A percentile compares a stretch with the other conserved stretches of the same genome.
Conservation (phyloP, 2,888 invertebrate species). For the Mactromeris polynyma region DNA sequence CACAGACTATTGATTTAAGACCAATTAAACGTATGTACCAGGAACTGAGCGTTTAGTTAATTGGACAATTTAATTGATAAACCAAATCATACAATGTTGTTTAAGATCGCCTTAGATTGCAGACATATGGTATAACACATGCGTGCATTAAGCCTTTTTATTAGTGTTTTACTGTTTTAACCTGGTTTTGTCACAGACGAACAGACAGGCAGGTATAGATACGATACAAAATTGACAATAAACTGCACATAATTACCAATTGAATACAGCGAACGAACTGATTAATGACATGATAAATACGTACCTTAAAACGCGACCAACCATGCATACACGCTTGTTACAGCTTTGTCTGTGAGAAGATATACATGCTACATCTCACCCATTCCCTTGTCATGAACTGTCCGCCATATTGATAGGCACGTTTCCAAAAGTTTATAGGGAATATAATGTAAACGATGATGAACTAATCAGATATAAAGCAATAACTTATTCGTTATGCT, state of each 20-base stretch:
- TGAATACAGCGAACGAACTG: neutral
- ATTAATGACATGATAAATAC: neutral
- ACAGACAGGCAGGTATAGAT: neutral
- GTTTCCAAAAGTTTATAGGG: no score
- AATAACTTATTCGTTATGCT: no score
- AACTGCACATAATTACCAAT: slow-evolving; percentile 2
- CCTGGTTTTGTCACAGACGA: neutral
- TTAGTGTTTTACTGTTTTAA: neutral
- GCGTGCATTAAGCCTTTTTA: neutral
- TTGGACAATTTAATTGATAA: slow-evolving; percentile 1
- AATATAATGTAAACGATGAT: no score
- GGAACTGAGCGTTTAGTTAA: neutral
- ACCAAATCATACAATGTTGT: neutral
- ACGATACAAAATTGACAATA: neutral
- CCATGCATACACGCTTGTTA: no score
- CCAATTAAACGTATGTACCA: neutral
- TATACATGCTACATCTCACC: no score
- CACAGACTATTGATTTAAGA: neutral
- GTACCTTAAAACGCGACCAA: neutral
- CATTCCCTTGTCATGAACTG: no score
- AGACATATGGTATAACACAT: neutral
- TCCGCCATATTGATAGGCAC: no score
- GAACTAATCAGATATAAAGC: no score
- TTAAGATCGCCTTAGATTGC: neutral
- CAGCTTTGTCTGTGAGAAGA: no score